Base-by-base conservation (phyloP, 37 sponge, comb jelly and placozoan species). In the Ephydatia muelleri region DNA sequence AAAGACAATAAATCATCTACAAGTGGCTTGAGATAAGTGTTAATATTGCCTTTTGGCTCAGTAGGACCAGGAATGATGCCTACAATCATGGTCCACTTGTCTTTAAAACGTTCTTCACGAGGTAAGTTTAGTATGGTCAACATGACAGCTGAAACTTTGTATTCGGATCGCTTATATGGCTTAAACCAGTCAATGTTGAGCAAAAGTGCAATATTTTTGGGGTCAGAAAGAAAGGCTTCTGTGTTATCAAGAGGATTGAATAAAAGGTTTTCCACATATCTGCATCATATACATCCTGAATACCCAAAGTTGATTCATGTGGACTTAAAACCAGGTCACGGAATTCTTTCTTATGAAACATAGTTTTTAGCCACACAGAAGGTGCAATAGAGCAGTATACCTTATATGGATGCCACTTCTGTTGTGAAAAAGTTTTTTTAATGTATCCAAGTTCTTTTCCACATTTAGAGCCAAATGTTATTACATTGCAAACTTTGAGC, bases 101-200 rank as follows among this genome's bases (percentile, higher is more conserved):
- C 30, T 29, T 69, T 69, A 29, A 30, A 69, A 30, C 70, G 70
- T 69, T 69, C 70, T 69, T 27, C 30, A 27, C 9, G 27, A 30
- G 70, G 70, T 29, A 69, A 69, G 30, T 69, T 69, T 29, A 69
- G 30, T 30, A 69, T 69, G 70, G 27, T 69, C 70, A 69, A 30
- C 27, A 30, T 30, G 30, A 69, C 30, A 27, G 29, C 70, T 30
- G 29, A 27, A 69, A 69, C 70, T 29, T 69, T 43, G 43, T 43
- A 43, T 43, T 43, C 6, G 43, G 43, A 69, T 30, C 30, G 27
- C 70, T 69, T 69, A 69, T 30, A 69, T 27, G 70, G 70, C 70
- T 69, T 69, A 69, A 69, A 69, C 70, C 70, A 69, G 30, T 69
- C 70, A 69, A 69, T 29, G 30, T 69, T 69, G 70, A 69, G 70